Percentiles rank a stretch among this genome's conserved stretches.
phyloP scores from a whole-genome alignment of 2,888 invertebrate genomes.

The Adela reaumurella region DNA sequence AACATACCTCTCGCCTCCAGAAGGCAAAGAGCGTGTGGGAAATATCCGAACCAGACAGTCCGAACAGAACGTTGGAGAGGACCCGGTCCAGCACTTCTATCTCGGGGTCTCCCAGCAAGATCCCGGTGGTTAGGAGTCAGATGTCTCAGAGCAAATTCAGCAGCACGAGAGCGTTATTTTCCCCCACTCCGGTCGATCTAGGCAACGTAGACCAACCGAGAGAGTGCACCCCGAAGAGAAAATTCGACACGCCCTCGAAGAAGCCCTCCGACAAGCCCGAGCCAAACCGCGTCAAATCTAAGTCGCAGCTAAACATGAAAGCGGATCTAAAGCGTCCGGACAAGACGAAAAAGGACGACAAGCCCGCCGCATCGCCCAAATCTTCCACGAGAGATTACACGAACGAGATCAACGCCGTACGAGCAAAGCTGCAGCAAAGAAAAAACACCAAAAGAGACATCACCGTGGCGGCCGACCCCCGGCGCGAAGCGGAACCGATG shows the following conservation, averaged over 20 bases:
- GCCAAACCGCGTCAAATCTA: constrained; percentile 43
- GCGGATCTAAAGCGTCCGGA: constrained; percentile 38
- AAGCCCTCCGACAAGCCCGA: constrained; percentile 37
- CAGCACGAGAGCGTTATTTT: constrained; percentile 50
- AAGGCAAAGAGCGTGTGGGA: constrained; percentile 56
- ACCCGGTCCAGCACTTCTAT: constrained; percentile 52
- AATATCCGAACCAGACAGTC: constrained; percentile 28
- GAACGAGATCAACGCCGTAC: constrained; percentile 47
- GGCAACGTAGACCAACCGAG: constrained; percentile 50
- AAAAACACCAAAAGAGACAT: constrained; percentile 43
- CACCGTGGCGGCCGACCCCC: constrained; percentile 24
- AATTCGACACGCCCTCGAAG: constrained; percentile 24
- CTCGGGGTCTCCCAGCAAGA: constrained; percentile 59
- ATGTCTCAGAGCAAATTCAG: constrained; percentile 48
- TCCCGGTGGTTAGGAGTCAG: constrained; percentile 58
- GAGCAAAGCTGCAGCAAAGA: constrained; percentile 48
- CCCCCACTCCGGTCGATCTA: constrained; percentile 58
- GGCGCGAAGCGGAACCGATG: constrained; percentile 31
- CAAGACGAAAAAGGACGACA: constrained; percentile 39
- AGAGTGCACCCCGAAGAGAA: constrained; percentile 55
- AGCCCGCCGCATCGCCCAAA: constrained; percentile 28
- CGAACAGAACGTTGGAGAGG: constrained; percentile 33
- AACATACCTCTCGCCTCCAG: constrained; percentile 33
- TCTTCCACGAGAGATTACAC: constrained; percentile 40
- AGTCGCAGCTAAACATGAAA: constrained; percentile 42